Evolutionary conservation across 2,888 invertebrate genomes (phyloP), one percentile per base, ranked within the genome.

Genomic region (Athrips mouffetella): DNA sequence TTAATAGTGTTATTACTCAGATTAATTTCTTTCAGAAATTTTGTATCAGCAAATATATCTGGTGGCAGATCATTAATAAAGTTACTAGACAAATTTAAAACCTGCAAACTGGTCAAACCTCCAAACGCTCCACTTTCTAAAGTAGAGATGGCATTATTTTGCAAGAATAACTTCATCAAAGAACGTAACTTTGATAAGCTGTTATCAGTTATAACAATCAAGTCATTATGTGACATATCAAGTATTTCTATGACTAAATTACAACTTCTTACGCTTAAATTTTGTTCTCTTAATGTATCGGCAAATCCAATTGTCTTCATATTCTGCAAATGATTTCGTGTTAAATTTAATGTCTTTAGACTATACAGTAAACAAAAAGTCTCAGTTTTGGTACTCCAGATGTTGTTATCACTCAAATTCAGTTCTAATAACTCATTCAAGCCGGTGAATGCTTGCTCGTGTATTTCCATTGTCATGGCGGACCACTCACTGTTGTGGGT

Each of bases 401-500:
- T 92, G 73, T 94, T 94, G 83, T 94, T 94, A 69, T 92, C 92
- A 57, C 91, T 92, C 48, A 95, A 80, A 77, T 94, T 91, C 59
- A 94, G 89, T 64, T 90, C 89, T 54, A 91, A 89, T 47, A 94
- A 87, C 76, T 92, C 92, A 51, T 90, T 90, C 63, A 94, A 81
- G 27, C 93, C 91, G 51, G 91, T 80, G 57, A 95, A 91, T 53
- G 94, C 92, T 67, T 92, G 92, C 42, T 92, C 89, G 65, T 92
- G 90, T 48, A 94, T 73, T 63, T 94, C 94, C 82, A 94, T 89
- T 59, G 92, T 92, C 91, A 94, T 92, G 27, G 93, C 91, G 16
- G 94, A 93, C 94, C 94, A 94, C 70, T 94, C 94, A 57, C 92
- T 92, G 80, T 94, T 94, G 73, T 92, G 92, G 21, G 94, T 94